Evolutionary conservation across 2,113 vertebrate species (phyloP).

Genomic region (Cebidichthys violaceus): DNA sequence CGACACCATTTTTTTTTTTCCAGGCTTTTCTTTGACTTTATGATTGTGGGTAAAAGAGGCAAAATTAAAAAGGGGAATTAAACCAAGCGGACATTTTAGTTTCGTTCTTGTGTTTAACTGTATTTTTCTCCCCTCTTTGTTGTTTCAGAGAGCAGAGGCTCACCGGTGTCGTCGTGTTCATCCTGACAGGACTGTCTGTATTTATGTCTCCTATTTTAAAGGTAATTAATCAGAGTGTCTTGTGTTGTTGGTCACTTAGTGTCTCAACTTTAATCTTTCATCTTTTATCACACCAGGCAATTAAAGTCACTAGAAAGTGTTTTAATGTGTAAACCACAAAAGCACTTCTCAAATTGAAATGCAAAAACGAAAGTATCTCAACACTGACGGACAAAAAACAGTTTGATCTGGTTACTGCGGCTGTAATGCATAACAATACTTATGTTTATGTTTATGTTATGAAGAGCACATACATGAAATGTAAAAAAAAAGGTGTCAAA

Average conservation of each 20-base stretch:
- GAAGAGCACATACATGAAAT: no score
- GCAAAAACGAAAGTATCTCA: not conserved
- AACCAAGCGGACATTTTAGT: not conserved
- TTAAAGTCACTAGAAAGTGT: not conserved
- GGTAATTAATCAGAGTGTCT: constrained; percentile 79
- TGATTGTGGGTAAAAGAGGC: not conserved
- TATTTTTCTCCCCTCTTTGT: not conserved
- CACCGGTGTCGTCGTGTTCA: constrained; percentile 92
- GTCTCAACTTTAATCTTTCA: not conserved
- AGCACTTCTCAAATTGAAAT: not conserved
- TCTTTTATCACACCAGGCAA: not conserved
- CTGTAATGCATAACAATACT: not conserved
- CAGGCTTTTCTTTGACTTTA: not conserved
- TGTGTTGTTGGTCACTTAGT: not conserved
- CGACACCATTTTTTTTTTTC: not conserved
- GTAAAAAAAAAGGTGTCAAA: no score
- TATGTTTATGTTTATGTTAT: not conserved
- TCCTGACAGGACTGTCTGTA: constrained; percentile 97
- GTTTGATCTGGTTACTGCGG: not conserved
- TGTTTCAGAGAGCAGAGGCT: constrained; percentile 93
- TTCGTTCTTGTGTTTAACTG: not conserved
- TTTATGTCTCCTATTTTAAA: constrained; percentile 99
- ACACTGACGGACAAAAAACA: not conserved
- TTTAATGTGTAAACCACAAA: not conserved
- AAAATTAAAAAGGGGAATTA: not conserved